These are phyloP conservation scores for Aphelenchoides fujianensis DNA, from an alignment of 1,140 invertebrate species.

Conservation along the genomic window DNA sequence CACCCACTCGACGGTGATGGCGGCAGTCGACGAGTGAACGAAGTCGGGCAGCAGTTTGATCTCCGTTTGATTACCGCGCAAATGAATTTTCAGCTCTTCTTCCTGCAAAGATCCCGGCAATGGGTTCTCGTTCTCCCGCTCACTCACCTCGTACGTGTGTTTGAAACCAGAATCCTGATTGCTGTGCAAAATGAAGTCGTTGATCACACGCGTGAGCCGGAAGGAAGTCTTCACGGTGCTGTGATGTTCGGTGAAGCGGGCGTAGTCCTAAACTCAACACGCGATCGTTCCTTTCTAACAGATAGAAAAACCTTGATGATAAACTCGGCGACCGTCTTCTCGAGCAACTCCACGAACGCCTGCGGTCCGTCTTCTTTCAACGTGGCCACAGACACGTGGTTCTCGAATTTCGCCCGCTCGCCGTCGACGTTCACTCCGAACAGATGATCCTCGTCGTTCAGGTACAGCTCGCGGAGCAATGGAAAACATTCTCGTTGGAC, in stretches of 20 bases:
- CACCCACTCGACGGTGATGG: constrained; percentile 20
- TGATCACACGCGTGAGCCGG: constrained; percentile 28
- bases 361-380: constrained; percentile 32
- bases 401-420: constrained; percentile 25
- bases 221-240: constrained; percentile 18
- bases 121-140: background rate
- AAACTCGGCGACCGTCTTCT: constrained; percentile 26
- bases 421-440: constrained; percentile 36
- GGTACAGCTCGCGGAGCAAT: constrained; percentile 24
- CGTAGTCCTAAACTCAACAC: constrained; percentile 20
- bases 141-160: constrained; percentile 24
- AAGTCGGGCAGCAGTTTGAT: constrained; percentile 14
- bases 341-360: constrained; percentile 16
- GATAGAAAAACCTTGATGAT: constrained; percentile 39
- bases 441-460: constrained; percentile 32
- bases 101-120: background rate
- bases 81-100: constrained; percentile 21
- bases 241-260: constrained; percentile 24
- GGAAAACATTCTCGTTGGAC: constrained; percentile 40
- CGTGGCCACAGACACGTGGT: constrained; percentile 28
- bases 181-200: constrained; percentile 28
- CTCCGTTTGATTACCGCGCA: constrained; percentile 18
- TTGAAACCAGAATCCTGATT: constrained; percentile 22
- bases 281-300: no score
- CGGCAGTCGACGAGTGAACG: constrained; percentile 15